phyloP scores from a whole-genome alignment of 2,888 invertebrate genomes.

The Platycnemis pennipes region DNA sequence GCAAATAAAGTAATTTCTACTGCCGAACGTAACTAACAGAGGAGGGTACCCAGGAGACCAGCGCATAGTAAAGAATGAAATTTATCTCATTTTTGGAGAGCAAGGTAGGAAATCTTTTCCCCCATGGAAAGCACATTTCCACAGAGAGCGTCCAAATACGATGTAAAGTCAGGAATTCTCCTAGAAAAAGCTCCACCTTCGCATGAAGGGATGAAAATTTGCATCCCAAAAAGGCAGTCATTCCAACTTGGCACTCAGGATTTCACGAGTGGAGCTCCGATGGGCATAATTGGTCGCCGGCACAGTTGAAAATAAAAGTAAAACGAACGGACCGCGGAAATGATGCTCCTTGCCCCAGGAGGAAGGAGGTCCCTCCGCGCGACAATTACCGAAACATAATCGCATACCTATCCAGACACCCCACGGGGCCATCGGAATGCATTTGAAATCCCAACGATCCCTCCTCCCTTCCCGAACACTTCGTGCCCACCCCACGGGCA shows the following conservation, averaged over 20 bases:
- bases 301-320: background rate
- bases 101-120: background rate
- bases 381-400: conserved; percentile 46
- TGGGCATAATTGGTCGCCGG: background rate
- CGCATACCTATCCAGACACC: conserved; percentile 44
- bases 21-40: background rate
- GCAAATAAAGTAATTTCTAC: background rate
- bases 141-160: background rate
- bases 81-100: background rate
- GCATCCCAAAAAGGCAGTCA: background rate
- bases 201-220: background rate
- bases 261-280: background rate
- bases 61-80: background rate
- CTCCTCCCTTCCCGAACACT: background rate
- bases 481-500: background rate
- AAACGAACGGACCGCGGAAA: background rate
- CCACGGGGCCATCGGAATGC: conserved; percentile 42
- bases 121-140: background rate
- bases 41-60: too few relatives aligned
- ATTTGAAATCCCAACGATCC: background rate
- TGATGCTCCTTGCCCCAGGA: background rate
- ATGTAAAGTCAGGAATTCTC: background rate
- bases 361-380: background rate
- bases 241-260: background rate
- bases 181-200: background rate